Conservation (phyloP, 1,140 invertebrate genomes). For the Zaprionus vittiger region DNA sequence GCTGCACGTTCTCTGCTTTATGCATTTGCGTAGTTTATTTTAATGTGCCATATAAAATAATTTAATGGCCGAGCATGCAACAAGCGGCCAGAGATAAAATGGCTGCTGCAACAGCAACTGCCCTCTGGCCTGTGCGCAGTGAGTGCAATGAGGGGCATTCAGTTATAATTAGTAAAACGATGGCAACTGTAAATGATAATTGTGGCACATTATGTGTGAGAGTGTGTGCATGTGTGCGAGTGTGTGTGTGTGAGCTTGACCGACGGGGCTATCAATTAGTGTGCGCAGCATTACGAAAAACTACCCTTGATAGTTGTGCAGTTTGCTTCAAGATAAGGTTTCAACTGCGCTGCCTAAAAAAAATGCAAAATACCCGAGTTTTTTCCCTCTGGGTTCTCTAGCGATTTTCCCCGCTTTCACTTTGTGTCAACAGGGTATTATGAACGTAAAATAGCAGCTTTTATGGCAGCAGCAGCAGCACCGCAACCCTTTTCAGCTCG, state of each 20-base stretch:
- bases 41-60: constrained; percentile 81
- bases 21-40: constrained; percentile 55
- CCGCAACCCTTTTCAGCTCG: constrained; percentile 5
- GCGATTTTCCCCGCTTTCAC: not conserved
- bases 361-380: not conserved
- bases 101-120: constrained; percentile 2
- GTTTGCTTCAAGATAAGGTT: not conserved
- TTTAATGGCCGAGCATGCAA: constrained; percentile 67
- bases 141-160: constrained; percentile 6
- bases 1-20: constrained; percentile 24
- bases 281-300: constrained; percentile 10
- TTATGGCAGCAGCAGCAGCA: not conserved
- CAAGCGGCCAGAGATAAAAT: constrained; percentile 47
- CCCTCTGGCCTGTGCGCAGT: not conserved
- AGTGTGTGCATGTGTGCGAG: not conserved
- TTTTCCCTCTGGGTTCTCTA: not conserved
- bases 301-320: not conserved
- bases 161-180: constrained; percentile 66
- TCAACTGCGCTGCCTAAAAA: not conserved
- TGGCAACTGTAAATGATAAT: constrained; percentile 64
- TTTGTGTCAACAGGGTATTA: constrained; percentile 6
- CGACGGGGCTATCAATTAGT: constrained; percentile 36
- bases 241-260: constrained; percentile 37
- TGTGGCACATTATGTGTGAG: constrained; percentile 50
- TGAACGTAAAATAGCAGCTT: not conserved